Evolutionary conservation across 2,888 invertebrate species (phyloP), one percentile per base, ranked within the genome.

Genomic region (Plebejus argus): DNA sequence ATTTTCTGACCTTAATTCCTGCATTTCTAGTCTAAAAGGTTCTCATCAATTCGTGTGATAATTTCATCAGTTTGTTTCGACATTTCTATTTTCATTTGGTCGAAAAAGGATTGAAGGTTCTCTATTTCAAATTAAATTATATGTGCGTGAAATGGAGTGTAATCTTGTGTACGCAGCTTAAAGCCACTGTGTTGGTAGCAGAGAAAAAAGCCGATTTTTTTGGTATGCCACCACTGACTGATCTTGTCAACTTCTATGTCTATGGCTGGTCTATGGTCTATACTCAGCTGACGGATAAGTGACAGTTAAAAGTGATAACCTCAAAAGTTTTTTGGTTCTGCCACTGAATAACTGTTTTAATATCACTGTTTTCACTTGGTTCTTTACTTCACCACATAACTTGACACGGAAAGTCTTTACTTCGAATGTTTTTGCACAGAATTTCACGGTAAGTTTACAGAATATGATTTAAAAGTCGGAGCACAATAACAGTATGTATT

Each of bases 11-110:
- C 53, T 53, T 53, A 53, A 53, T 53, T 53, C 53, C 53, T 53
- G 56, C 56, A 56, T 56, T 56, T 56, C 56, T 56, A n/a, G 39
- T 56, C 53, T 56, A 56, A 56, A 56, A n/a, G 53, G 53, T 56
- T 56, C 6, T 56, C 53, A 18, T 18, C 53, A 6, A n/a, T 56
- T 56, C 53, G 53, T 56, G 15, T 56, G n/a, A 56, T 56, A 15
- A 56, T 56, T 4, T 18, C 53, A 18, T 56, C 53, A 18, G 53
- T 56, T 56, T 56, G 53, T 56, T 56, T 56, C n/a, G 53, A 56
- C 53, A 56, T 56, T 56, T 56, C 53, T 18, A 56, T 56, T 56
- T 56, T 56, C n/a, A 56, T 56, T 56, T 56, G 53, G 15, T n/a
- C 18, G 18, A 53, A 53, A 53, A 53, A 53, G 5, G 53, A 18